phyloP scores from a whole-genome alignment of 2,888 invertebrate genomes.

The Napeogenes inachia region DNA sequence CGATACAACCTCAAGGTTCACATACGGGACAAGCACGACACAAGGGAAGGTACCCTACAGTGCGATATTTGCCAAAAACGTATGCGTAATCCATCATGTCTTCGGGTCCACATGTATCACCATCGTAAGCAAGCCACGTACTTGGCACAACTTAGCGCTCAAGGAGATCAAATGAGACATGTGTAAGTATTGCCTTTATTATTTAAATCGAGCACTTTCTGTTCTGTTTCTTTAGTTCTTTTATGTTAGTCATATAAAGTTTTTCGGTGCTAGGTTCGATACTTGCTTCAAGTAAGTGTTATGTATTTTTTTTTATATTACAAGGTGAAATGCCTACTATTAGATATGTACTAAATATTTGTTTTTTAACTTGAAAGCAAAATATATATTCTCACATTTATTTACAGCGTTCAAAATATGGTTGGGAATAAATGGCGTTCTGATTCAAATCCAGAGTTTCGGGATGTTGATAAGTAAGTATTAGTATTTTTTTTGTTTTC shows the following conservation, averaged over 20 bases:
- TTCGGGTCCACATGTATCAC: constrained; percentile 81
- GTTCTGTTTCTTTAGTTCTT: constrained; percentile 27
- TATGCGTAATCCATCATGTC: constrained; percentile 80
- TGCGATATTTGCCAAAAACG: constrained; percentile 84
- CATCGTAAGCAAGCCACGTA: constrained; percentile 79
- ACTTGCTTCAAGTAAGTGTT: too few relatives aligned
- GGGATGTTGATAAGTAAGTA: constrained; percentile 53
- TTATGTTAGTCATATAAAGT: not conserved
- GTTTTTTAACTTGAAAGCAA: too few relatives aligned
- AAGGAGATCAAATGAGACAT: constrained; percentile 52
- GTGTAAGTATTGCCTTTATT: constrained; percentile 40
- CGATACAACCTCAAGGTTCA: constrained; percentile 84
- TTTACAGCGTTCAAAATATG: constrained; percentile 57
- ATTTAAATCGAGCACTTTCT: not conserved
- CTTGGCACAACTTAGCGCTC: constrained; percentile 58
- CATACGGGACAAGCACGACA: constrained; percentile 84
- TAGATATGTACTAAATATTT: too few relatives aligned
- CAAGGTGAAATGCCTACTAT: too few relatives aligned
- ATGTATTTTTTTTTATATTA: too few relatives aligned
- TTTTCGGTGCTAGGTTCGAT: too few relatives aligned
- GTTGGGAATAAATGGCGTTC: constrained; percentile 57
- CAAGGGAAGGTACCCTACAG: constrained; percentile 80
- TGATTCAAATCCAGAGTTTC: constrained; percentile 44
- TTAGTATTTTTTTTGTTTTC: not conserved
- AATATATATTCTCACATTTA: not conserved